phyloP scores from a whole-genome alignment of 2,797 vertebrate species.

The Clarias fuscus region DNA sequence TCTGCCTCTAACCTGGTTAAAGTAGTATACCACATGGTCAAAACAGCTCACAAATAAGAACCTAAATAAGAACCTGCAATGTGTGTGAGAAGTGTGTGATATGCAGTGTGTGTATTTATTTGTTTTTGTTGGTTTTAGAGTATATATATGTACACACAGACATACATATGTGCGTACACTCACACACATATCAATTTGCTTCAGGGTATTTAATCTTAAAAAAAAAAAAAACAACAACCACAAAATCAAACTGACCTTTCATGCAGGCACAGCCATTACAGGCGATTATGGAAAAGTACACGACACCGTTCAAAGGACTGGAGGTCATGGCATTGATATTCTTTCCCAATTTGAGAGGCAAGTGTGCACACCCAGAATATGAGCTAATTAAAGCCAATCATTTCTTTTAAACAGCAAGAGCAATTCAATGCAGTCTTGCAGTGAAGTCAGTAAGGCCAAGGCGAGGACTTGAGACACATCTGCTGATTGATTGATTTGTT shows the following conservation, averaged over 20 bases:
- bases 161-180: too few species aligned
- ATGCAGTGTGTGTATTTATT: too few species aligned
- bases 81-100: too few species aligned
- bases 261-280: conserved; percentile 33
- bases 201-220: not conserved
- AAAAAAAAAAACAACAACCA: not conserved
- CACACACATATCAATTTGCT: not conserved
- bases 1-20: not conserved
- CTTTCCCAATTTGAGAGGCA: conserved; percentile 19
- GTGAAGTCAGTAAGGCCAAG: conserved; percentile 5
- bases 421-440: conserved; percentile 25
- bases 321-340: conserved; percentile 45
- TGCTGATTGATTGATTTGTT: not conserved
- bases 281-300: conserved; percentile 40
- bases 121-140: too few species aligned
- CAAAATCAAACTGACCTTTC: conserved; percentile 11
- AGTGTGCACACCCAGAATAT: conserved; percentile 18
- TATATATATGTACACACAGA: too few species aligned
- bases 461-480: not conserved
- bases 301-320: conserved; percentile 32
- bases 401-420: conserved; percentile 51
- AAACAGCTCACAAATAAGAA: not conserved
- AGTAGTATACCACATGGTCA: not conserved
- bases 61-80: not conserved
- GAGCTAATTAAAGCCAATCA: conserved; percentile 51